phyloP scores from a whole-genome alignment of 2,888 invertebrate genomes.

The Stenodema calcarata region DNA sequence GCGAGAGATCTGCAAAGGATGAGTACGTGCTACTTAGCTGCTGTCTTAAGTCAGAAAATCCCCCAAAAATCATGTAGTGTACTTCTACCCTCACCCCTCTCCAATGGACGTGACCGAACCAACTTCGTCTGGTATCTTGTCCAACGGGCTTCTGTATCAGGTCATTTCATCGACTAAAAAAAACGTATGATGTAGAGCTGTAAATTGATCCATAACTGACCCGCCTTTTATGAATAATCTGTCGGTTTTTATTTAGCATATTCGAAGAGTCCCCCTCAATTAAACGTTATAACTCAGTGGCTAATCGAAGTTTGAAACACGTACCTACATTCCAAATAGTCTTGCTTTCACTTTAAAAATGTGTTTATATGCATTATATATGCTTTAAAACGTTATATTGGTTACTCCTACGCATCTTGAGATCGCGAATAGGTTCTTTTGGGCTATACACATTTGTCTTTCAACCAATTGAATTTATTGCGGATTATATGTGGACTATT shows the following conservation, averaged over 20 bases:
- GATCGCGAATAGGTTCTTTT: too few species aligned
- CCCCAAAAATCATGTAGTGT: too few species aligned
- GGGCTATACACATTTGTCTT: too few species aligned
- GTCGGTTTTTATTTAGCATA: background rate
- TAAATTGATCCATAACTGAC: background rate
- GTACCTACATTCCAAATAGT: background rate
- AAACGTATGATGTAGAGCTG: background rate
- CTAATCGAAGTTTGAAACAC: background rate
- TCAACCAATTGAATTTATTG: too few species aligned
- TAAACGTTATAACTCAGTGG: background rate
- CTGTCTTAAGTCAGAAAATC: too few species aligned
- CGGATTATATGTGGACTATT: too few species aligned
- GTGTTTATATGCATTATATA: too few species aligned
- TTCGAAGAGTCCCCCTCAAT: background rate
- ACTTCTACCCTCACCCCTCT: too few species aligned
- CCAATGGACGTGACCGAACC: background rate
- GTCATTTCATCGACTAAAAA: background rate
- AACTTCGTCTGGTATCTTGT: background rate
- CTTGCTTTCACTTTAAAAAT: background rate
- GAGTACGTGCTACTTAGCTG: too few species aligned
- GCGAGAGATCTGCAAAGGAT: too few species aligned
- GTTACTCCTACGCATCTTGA: too few species aligned
- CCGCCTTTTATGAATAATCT: background rate
- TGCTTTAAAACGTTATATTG: too few species aligned
- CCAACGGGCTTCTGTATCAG: background rate